Percentiles rank a stretch among this genome's conserved stretches.
These are phyloP conservation scores for Artemia sinica DNA, from an alignment of 2,888 invertebrate genomes.

Conservation along the genomic window DNA sequence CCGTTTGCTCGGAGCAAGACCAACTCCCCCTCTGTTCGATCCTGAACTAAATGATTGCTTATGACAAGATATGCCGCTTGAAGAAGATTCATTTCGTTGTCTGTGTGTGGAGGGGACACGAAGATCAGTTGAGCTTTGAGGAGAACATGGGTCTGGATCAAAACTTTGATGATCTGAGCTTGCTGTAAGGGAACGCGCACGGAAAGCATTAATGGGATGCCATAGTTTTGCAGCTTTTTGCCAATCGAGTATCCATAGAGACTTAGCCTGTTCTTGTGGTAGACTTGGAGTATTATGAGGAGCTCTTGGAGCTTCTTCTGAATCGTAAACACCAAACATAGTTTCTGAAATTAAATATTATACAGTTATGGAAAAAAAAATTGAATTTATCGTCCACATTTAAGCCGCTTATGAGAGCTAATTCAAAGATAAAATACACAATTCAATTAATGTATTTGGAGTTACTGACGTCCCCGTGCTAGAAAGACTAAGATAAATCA, in stretches of 20 bases:
- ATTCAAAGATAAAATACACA: no score
- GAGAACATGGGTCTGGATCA: neutral
- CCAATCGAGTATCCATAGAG: neutral
- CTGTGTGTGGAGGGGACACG: neutral
- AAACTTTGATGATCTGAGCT: neutral
- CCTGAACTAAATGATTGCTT: slow-evolving; percentile 14
- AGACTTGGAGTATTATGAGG: slow-evolving; percentile 2
- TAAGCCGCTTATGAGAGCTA: no score
- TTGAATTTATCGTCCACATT: no score
- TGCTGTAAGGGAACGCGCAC: neutral
- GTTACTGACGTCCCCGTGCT: no score
- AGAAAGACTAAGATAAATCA: no score
- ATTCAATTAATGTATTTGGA: no score
- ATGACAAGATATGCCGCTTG: neutral
- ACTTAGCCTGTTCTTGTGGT: neutral
- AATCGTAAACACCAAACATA: neutral
- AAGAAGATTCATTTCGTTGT: slow-evolving; percentile 1
- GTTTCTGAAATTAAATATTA: neutral
- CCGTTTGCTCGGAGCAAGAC: neutral
- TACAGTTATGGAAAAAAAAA: no score
- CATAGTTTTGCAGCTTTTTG: neutral
- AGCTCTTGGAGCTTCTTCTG: neutral
- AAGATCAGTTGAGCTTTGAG: neutral
- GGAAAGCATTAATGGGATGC: neutral
- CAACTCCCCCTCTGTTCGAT: neutral